Percentiles rank a stretch among this genome's conserved stretches.
Conservation (phyloP, 1,140 invertebrate genomes). For the Rhopalosiphum padi region DNA sequence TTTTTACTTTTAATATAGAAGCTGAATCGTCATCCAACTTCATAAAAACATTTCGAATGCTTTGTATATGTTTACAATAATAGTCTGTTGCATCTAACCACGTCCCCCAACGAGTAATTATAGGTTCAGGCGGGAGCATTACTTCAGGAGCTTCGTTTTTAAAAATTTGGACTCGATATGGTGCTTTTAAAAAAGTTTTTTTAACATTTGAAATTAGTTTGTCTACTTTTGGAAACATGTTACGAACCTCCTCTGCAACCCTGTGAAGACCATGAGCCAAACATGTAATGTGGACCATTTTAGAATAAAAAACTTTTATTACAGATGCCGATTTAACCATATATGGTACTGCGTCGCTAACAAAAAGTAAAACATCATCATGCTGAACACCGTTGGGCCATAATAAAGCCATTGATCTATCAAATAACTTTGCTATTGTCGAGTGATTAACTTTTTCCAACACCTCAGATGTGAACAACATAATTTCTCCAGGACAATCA, state of each 20-base stretch:
- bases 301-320: no score
- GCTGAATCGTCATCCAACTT: no score
- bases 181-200: no score
- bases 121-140: neutral
- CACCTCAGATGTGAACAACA: neutral
- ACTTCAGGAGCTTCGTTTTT: neutral
- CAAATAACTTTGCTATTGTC: slow-evolving; percentile 22
- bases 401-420: neutral
- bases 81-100: neutral
- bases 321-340: no score
- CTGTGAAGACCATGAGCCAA: no score
- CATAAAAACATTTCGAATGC: slow-evolving; percentile 1
- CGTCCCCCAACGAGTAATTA: neutral
- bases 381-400: neutral
- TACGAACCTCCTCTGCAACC: no score
- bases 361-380: no score
- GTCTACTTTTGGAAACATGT: no score
- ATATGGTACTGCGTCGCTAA: no score
- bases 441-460: neutral
- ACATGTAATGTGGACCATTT: no score
- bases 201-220: no score
- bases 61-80: neutral
- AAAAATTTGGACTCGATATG: no score
- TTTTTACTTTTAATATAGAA: neutral
- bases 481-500: neutral